Conservation (phyloP, 2,113 vertebrate species). For the Bolborhynchus lineola region DNA sequence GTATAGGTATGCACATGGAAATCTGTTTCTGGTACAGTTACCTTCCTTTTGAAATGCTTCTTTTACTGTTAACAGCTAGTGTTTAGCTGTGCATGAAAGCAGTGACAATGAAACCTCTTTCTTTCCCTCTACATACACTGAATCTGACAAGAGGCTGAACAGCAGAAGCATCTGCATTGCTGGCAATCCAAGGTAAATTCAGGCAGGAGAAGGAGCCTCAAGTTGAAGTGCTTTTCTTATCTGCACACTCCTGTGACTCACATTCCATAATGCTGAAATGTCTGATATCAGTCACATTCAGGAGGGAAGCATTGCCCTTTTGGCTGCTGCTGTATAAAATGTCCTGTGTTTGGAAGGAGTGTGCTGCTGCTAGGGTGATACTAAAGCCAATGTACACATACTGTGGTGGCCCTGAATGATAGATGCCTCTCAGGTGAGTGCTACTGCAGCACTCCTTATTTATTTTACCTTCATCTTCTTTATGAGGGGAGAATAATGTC, state of each 20-base stretch:
- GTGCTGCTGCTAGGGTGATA: neutral
- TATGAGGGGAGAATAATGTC: neutral
- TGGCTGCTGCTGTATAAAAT: neutral
- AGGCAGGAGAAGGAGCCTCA: neutral
- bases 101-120: neutral
- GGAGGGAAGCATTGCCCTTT: neutral
- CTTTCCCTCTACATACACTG: neutral
- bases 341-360: neutral
- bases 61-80: neutral
- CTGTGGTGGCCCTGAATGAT: neutral
- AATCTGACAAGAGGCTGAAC: neutral
- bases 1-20: neutral
- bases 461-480: neutral
- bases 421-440: neutral
- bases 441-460: neutral
- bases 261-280: neutral
- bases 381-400: fast-evolving
- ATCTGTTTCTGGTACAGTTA: neutral
- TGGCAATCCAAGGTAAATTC: neutral
- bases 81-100: neutral
- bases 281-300: neutral
- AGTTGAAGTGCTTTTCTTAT: neutral
- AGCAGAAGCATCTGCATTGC: neutral
- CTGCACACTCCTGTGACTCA: too few relatives aligned
- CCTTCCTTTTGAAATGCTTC: neutral